Conservation (phyloP, 1,140 invertebrate genomes). For the Cylas formicarius region DNA sequence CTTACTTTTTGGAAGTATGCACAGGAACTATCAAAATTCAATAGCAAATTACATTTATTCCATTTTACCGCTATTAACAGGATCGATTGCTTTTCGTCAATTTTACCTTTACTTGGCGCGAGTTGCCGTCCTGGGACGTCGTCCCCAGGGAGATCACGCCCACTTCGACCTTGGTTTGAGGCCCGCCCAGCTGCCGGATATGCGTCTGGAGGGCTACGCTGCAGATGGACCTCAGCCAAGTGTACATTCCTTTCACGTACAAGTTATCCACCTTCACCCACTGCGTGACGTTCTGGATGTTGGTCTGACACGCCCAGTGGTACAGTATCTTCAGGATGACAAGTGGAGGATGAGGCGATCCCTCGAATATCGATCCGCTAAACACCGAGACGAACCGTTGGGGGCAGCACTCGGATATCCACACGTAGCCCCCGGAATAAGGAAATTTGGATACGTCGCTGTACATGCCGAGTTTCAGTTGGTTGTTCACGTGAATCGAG, state of each 20-base stretch:
- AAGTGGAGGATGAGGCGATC: constrained; percentile 69
- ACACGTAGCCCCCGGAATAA: constrained; percentile 80
- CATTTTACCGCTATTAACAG: too few species aligned
- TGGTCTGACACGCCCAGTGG: constrained; percentile 85
- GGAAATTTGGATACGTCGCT: constrained; percentile 77
- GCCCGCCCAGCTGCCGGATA: constrained; percentile 60
- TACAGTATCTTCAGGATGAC: constrained; percentile 77
- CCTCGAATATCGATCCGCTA: constrained; percentile 78
- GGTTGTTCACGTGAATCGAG: constrained; percentile 53
- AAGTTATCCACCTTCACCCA: constrained; percentile 79
- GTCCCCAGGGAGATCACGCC: constrained; percentile 86
- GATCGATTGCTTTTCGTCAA: constrained; percentile 2
- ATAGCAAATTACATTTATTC: too few species aligned
- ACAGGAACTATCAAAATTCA: too few species aligned
- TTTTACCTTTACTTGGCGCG: constrained; percentile 64
- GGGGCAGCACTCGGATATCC: constrained; percentile 79
- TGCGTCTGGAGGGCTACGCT: constrained; percentile 72
- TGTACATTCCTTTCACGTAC: constrained; percentile 71
- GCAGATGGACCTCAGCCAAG: constrained; percentile 68
- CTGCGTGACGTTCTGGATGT: constrained; percentile 76
- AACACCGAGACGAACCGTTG: constrained; percentile 78
- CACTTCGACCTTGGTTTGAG: constrained; percentile 59
- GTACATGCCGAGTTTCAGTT: constrained; percentile 74
- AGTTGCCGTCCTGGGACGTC: constrained; percentile 72
- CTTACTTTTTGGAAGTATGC: too few species aligned